phyloP scores from a whole-genome alignment of 2,797 vertebrate genomes.

The Australoheros facetus region DNA sequence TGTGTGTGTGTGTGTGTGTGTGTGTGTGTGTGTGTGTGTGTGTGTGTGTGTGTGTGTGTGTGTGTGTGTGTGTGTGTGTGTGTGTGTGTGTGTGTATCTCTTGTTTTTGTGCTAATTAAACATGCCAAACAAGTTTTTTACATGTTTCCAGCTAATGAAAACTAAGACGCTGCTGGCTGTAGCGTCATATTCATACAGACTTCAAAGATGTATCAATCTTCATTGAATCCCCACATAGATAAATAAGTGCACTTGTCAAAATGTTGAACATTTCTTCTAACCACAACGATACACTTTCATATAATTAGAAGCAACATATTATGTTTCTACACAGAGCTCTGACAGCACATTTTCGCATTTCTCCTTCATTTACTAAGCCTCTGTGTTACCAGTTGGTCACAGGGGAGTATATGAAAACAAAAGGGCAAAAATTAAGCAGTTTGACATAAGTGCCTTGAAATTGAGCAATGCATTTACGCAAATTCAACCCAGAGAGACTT shows the following conservation, averaged over 20 bases:
- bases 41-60: not conserved
- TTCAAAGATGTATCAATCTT: not conserved
- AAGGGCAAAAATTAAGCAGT: conserved; percentile 27
- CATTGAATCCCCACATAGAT: not conserved
- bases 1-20: no score
- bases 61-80: not conserved
- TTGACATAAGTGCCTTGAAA: conserved; percentile 49
- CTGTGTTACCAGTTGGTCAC: conserved; percentile 28
- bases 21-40: no score
- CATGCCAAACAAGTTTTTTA: not conserved
- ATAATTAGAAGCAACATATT: conserved; percentile 16
- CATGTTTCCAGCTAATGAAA: not conserved
- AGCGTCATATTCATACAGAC: not conserved
- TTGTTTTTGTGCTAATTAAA: not conserved
- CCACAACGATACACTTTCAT: not conserved
- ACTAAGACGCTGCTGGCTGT: conserved; percentile 1
- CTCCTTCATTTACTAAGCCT: conserved; percentile 8
- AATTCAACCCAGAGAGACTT: conserved; percentile 27
- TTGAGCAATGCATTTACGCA: conserved; percentile 46
- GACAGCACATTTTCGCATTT: not conserved
- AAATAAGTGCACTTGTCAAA: conserved; percentile 3
- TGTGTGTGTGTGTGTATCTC: not conserved
- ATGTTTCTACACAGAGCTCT: not conserved
- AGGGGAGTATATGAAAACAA: conserved; percentile 55
- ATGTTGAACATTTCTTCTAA: conserved; percentile 11